Percentiles rank a stretch among this genome's conserved stretches.
phyloP scores from a whole-genome alignment of 1,140 invertebrate genomes.

The Octopus sinensis region DNA sequence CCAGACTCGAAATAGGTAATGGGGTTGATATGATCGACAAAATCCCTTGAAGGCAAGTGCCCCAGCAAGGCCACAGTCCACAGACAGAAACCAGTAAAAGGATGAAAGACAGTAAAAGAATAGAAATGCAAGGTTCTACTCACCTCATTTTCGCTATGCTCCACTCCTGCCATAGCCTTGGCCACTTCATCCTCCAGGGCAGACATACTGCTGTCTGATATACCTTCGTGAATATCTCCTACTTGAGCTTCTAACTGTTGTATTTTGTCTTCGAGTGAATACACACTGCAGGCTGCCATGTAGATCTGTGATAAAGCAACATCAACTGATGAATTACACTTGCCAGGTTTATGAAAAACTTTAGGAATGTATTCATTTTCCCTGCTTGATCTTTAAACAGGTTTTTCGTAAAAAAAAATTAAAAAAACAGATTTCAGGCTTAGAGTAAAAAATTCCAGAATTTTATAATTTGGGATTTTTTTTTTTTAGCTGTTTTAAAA shows the following conservation, averaged over 20 bases:
- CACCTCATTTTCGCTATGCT: constrained; percentile 37
- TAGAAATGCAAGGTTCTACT: background rate
- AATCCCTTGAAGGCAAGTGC: too few species aligned
- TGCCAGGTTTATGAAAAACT: too few species aligned
- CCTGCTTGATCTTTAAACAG: too few species aligned
- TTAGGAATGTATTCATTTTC: too few species aligned
- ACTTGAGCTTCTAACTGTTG: constrained; percentile 37
- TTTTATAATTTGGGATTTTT: too few species aligned
- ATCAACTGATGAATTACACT: background rate
- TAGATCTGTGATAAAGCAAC: constrained; percentile 42
- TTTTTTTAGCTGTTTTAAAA: too few species aligned
- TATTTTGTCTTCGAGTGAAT: constrained; percentile 39
- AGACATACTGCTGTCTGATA: constrained; percentile 16
- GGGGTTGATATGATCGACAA: too few species aligned
- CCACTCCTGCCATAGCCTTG: constrained; percentile 36
- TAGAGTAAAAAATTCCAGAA: too few species aligned
- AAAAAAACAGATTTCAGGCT: too few species aligned
- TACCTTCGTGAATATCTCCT: constrained; percentile 26
- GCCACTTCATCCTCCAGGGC: constrained; percentile 43
- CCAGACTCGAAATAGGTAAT: too few species aligned
- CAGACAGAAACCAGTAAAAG: background rate
- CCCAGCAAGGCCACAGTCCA: too few species aligned
- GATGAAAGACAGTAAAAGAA: background rate
- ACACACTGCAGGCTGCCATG: constrained; percentile 39
- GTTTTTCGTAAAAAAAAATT: too few species aligned